phyloP scores from a whole-genome alignment of 2,888 invertebrate genomes.

The Epicampocera succincta region DNA sequence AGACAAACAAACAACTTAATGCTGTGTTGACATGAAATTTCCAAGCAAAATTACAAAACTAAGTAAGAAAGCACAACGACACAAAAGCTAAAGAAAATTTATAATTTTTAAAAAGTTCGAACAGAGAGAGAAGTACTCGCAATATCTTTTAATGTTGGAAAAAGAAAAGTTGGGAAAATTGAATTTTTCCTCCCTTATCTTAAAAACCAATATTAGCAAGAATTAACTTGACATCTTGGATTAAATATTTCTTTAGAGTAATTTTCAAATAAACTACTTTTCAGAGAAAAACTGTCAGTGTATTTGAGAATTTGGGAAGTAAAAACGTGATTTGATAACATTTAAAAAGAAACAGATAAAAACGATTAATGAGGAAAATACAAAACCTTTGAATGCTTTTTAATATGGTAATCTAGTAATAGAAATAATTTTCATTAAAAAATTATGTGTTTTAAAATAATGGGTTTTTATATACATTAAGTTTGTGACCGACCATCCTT shows the following conservation, averaged over 20 bases:
- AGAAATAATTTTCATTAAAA: no score
- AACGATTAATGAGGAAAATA: neutral
- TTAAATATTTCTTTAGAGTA: neutral
- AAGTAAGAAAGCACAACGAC: neutral
- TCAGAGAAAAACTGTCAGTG: conserved; percentile 13
- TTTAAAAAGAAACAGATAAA: neutral
- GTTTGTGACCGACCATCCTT: no score
- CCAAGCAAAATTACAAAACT: neutral
- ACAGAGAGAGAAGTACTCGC: conserved; percentile 1
- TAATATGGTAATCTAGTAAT: no score
- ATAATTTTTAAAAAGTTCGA: conserved; percentile 15
- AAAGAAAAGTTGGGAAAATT: conserved; percentile 3
- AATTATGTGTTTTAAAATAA: no score
- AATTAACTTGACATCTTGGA: neutral
- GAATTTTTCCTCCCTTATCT: neutral
- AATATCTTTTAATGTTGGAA: conserved; percentile 12
- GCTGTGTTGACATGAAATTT: conserved; percentile 14
- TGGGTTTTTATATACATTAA: no score
- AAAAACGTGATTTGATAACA: conserved; percentile 46
- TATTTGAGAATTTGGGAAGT: conserved; percentile 9
- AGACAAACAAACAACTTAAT: conserved; percentile 29
- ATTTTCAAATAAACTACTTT: conserved; percentile 23
- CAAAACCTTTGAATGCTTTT: no score
- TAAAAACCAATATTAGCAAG: conserved; percentile 13
- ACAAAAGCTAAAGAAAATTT: conserved; percentile 13